Base-by-base conservation (phyloP, 2,797 vertebrate genomes). In the Gymnoscopelus microlampas region DNA sequence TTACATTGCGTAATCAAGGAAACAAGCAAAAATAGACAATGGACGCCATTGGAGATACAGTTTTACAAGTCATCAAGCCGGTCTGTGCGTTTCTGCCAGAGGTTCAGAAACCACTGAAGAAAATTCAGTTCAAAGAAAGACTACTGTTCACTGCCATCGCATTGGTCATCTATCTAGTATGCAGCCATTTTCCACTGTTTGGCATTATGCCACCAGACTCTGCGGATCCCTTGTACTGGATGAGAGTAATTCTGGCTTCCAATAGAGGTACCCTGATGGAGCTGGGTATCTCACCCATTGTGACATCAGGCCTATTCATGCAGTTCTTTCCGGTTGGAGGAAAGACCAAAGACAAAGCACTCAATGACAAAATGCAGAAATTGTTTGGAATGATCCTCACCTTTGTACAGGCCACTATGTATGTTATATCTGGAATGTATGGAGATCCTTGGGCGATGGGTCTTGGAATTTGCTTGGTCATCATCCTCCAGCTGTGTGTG, bases 191-290 rank as follows among this genome's bases (percentile, higher is more conserved):
- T 83, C 98, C 98, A 1, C 93, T 99, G 8, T 99, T 99, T 77
- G 98, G 98, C 53, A 99, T 99, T 85, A 99, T 99, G 98, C 99
- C 98, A 10, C 99, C 98, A 80, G 98, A 99, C 85, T 99, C 98
- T 0, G 98, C 98, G 54, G 98, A 99, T 94, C 98, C 98, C 14
- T 99, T 99, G 93, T 99, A 99, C 85, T 99, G 98, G 98, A 99
- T 99, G 96, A 96, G 98, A 94, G 97, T 99, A 70, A 99, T 99
- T 88, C 84, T 99, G 68, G 98, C 98, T 54, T 99, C 98, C 61
- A 99, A 99, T 88, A 96, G 98, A 97, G 98, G 98, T 99, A 99
- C 98, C 0, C 76, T 99, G 88, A 99, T 99, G 98, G 98, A 99
- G 81, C 85, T 99, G 76, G 98, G 98, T 19, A 99, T 99, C 88